These are phyloP conservation scores for Calidris pygmaea DNA, from an alignment of 2,113 vertebrate species.

Conservation along the genomic window DNA sequence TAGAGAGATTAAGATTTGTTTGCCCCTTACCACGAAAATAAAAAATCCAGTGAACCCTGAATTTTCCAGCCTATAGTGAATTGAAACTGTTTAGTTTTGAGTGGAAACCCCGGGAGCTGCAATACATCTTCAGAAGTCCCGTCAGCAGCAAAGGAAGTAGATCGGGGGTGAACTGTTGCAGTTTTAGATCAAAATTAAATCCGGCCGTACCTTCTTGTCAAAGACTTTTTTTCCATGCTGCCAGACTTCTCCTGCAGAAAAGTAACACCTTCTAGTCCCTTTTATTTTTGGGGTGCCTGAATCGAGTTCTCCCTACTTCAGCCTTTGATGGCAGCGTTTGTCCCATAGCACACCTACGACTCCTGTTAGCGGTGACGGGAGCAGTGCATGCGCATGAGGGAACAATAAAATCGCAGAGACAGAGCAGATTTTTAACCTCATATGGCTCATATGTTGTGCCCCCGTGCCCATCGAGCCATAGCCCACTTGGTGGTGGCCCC, in stretches of 20 bases:
- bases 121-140: background rate
- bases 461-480: rapidly evolving
- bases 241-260: background rate
- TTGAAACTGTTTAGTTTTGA: background rate
- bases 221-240: background rate
- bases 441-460: background rate
- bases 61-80: background rate
- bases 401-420: background rate
- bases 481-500: background rate
- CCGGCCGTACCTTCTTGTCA: background rate
- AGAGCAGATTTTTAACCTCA: background rate
- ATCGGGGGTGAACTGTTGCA: background rate
- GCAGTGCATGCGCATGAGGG: rapidly evolving
- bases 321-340: rapidly evolving
- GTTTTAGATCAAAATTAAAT: background rate
- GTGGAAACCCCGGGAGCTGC: background rate
- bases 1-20: constrained; percentile 69
- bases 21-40: constrained; percentile 49
- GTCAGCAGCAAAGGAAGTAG: background rate
- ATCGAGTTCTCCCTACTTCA: background rate
- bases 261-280: background rate
- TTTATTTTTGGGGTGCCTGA: background rate
- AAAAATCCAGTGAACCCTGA: constrained; percentile 26
- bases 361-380: background rate
- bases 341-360: background rate